Evolutionary conservation across 2,888 invertebrate genomes (phyloP).

Genomic region (Hydropsyche betteni): DNA sequence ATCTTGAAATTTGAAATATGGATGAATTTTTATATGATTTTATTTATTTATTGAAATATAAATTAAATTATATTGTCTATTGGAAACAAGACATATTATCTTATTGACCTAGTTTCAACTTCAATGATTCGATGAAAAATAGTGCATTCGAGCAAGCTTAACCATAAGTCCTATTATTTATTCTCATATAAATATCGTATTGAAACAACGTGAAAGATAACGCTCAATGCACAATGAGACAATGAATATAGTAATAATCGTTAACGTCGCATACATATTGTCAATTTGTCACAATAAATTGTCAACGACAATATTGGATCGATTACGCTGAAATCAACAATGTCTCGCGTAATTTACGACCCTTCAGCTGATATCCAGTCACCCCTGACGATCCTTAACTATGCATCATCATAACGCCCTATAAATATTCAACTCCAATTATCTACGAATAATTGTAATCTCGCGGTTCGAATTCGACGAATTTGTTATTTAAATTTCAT

Average conservation of each 20-base stretch:
- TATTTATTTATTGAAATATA: too few species aligned
- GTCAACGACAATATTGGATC: slow-evolving; percentile 27
- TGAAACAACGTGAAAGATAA: too few species aligned
- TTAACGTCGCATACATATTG: slow-evolving; percentile 29
- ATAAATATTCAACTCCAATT: slow-evolving; percentile 6
- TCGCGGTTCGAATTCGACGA: background rate
- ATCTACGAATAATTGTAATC: slow-evolving; percentile 5
- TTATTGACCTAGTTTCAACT: too few species aligned
- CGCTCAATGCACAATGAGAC: too few species aligned
- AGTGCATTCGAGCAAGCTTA: too few species aligned
- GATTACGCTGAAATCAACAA: slow-evolving; percentile 15
- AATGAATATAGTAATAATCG: background rate
- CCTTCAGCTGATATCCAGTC: background rate
- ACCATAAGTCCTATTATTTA: too few species aligned
- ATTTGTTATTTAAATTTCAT: slow-evolving; percentile 6
- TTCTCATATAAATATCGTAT: too few species aligned
- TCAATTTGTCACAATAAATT: slow-evolving; percentile 29
- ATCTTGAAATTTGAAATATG: too few species aligned
- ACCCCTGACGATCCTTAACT: slow-evolving; percentile 27
- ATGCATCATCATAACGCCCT: slow-evolving; percentile 1
- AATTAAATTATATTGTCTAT: too few species aligned
- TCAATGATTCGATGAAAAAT: too few species aligned
- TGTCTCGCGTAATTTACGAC: slow-evolving; percentile 17
- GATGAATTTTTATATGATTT: too few species aligned
- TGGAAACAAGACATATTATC: too few species aligned